phyloP scores from a whole-genome alignment of 92 coral and sea anemone genomes.

The Nematostella vectensis region DNA sequence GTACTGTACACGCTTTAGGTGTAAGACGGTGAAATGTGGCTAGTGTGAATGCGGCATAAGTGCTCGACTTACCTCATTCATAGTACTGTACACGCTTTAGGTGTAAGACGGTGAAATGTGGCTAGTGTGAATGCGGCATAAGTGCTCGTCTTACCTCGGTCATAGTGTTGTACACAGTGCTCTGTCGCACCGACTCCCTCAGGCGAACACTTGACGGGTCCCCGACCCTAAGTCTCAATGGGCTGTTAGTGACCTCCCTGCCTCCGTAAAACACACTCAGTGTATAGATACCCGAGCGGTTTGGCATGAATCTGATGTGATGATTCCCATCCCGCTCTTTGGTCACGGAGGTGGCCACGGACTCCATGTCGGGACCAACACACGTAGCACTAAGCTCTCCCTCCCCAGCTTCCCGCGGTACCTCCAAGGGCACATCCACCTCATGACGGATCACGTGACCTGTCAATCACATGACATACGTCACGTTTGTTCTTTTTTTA shows the following conservation, averaged over 20 bases:
- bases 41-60: too few species aligned
- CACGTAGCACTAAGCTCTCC: conserved; percentile 75
- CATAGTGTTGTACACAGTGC: conserved; percentile 42
- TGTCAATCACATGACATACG: background rate
- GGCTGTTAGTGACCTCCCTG: conserved; percentile 67
- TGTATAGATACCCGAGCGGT: conserved; percentile 51
- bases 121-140: too few species aligned
- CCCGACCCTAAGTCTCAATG: conserved; percentile 38
- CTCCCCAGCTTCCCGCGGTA: conserved; percentile 90
- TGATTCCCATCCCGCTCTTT: conserved; percentile 70
- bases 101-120: too few species aligned
- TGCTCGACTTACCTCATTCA: too few species aligned
- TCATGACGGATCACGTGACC: conserved; percentile 51
- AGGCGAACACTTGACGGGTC: conserved; percentile 62
- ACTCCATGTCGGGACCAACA: conserved; percentile 63
- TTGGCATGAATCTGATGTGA: conserved; percentile 68
- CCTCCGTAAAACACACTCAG: conserved; percentile 54
- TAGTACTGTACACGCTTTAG: too few species aligned
- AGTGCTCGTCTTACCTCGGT: conserved; percentile 46
- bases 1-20: conserved; percentile 60
- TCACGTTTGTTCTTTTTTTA: too few species aligned
- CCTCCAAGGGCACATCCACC: conserved; percentile 82
- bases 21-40: too few species aligned
- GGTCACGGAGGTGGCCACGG: conserved; percentile 64
- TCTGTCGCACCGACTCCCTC: conserved; percentile 45